Evolutionary conservation across 2,797 vertebrate species (phyloP), one percentile per base, ranked within the genome.

Genomic region (Xenops minutus): DNA sequence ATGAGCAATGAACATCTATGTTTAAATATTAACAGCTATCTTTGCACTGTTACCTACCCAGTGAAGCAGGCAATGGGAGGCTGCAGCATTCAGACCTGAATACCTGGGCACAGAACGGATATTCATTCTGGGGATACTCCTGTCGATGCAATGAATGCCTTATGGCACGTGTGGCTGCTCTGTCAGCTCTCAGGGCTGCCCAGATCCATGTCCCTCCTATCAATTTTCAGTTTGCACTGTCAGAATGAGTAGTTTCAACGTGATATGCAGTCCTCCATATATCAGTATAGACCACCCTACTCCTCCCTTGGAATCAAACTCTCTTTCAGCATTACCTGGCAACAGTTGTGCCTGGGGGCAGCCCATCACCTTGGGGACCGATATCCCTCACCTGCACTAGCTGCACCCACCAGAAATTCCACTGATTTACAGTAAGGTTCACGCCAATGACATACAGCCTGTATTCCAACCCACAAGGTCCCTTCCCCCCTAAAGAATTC

Each of bases 341-440:
- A 32, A 26, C 34, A 36, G 4, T 7, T 5, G 2, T 20, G 69
- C 73, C 34, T 0, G 0, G 10, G 58, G 61, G n/a, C 18, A 56
- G 67, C 49, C 20, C 44, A 9, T 23, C 22, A 10, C 16, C 51
- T 76, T 5, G 0, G 1, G 30, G 17, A 81, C 23, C 18, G 12
- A 43, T 24, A 71, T 22, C 55, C 48, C 39, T 64, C 61, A 71
- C 22, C 20, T 51, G 27, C 24, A 30, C 41, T n/a, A 71, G 21
- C 3, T 51, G 24, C 55, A 22, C 20, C 20, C 34, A 59, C n/a
- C 24, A 55, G 66, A 94, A 71, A 32, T 41, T 21, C 37, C 34
- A 29, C 49, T 52, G 8, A 16, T 55, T 49, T 71, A 66, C 76
- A 62, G 20, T 14, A 62, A 54, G 11, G 27, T 17, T 62, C 73